A percentile compares a stretch with the other conserved stretches of the same genome.
Conservation (phyloP, 1,140 invertebrate genomes). For the Ceratoteleas bidentatus region DNA sequence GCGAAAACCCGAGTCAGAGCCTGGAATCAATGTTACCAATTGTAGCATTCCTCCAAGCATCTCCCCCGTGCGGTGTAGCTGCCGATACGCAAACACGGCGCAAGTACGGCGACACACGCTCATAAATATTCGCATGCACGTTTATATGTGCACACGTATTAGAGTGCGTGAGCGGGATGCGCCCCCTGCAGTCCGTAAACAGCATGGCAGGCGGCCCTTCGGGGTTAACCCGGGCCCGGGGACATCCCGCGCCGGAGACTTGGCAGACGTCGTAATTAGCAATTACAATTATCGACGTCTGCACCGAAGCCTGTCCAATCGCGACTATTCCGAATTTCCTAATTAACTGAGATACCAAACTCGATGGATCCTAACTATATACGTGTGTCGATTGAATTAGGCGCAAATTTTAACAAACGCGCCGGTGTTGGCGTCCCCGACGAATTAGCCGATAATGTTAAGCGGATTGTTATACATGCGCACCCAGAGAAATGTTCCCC, state of each 20-base stretch:
- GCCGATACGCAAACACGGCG: constrained; percentile 49
- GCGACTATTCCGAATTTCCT: constrained; percentile 40
- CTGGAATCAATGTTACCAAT: constrained; percentile 50
- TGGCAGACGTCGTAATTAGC: constrained; percentile 61
- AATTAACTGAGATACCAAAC: constrained; percentile 51
- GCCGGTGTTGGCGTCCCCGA: background rate
- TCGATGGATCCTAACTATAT: constrained; percentile 19
- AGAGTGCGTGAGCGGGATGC: background rate
- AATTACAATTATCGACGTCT: constrained; percentile 62
- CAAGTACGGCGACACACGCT: constrained; percentile 20
- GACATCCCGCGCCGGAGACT: constrained; percentile 43
- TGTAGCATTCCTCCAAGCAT: constrained; percentile 35
- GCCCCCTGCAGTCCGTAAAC: constrained; percentile 43
- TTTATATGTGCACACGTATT: constrained; percentile 29
- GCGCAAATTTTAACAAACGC: constrained; percentile 36
- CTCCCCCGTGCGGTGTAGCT: constrained; percentile 22
- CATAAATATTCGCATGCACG: constrained; percentile 51
- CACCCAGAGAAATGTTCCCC: constrained; percentile 1
- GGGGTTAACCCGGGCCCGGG: constrained; percentile 20
- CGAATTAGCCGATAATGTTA: constrained; percentile 17
- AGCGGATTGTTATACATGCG: constrained; percentile 10
- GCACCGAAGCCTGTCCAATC: constrained; percentile 44
- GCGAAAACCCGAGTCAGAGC: constrained; percentile 35
- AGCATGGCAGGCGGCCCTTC: constrained; percentile 10
- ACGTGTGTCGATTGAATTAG: constrained; percentile 30